Conservation (phyloP, 2,797 vertebrate genomes). For the Microctenopoma steveboyesi region DNA sequence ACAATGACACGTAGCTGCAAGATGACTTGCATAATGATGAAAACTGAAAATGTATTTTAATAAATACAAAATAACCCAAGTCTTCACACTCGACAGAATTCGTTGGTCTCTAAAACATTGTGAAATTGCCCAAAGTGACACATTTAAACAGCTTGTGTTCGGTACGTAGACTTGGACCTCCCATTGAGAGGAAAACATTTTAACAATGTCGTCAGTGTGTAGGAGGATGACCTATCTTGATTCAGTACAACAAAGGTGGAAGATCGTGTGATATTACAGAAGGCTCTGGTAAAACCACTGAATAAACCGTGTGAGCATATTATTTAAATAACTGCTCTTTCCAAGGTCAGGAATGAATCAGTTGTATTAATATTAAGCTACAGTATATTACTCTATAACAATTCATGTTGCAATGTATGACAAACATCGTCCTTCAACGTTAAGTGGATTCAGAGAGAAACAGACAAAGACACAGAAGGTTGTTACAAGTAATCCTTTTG, state of each 20-base stretch:
- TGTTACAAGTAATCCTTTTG: slow-evolving; percentile 31
- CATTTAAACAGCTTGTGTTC: too few species aligned
- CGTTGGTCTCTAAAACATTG: too few species aligned
- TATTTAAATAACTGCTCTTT: background rate
- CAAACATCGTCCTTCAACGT: slow-evolving; percentile 11
- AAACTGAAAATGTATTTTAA: background rate
- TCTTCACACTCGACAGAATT: too few species aligned
- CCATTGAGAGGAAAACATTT: too few species aligned
- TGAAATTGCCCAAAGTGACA: too few species aligned
- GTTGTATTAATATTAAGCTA: background rate
- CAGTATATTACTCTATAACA: background rate
- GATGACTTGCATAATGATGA: background rate
- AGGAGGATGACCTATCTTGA: too few species aligned
- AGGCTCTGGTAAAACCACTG: background rate
- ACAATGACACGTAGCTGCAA: background rate
- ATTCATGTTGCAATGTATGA: slow-evolving; percentile 9
- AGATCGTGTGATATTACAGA: background rate
- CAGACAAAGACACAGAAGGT: slow-evolving; percentile 14
- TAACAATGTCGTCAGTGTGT: too few species aligned
- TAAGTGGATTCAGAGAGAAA: slow-evolving; percentile 26
- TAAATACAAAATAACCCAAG: too few species aligned
- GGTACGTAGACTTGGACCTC: too few species aligned
- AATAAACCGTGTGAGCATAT: background rate
- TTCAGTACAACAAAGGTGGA: too few species aligned
- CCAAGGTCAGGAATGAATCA: background rate